phyloP scores from a whole-genome alignment of 2,797 vertebrate genomes.

The Coluber constrictor region DNA sequence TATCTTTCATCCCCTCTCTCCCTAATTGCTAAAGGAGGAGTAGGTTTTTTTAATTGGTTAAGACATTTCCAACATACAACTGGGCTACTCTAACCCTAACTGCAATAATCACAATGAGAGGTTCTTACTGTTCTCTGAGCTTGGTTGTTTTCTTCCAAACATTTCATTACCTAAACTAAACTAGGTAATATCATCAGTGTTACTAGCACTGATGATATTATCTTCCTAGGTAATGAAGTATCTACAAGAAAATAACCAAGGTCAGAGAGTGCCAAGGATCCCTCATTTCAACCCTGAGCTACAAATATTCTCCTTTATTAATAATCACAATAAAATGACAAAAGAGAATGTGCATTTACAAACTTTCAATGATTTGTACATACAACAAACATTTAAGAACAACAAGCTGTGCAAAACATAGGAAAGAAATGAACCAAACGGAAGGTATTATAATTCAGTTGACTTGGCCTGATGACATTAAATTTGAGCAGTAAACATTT shows the following conservation, averaged over 20 bases:
- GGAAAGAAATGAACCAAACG: not conserved
- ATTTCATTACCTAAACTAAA: not conserved
- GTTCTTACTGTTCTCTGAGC: not conserved
- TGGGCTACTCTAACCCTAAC: not conserved
- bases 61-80: not conserved
- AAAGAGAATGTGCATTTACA: not conserved
- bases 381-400: not conserved
- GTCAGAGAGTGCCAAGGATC: no score
- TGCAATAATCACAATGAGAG: not conserved
- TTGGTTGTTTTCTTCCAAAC: not conserved
- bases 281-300: not conserved
- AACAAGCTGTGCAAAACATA: not conserved
- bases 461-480: not conserved
- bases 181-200: not conserved
- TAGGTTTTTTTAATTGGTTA: not conserved
- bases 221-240: not conserved
- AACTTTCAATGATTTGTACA: not conserved
- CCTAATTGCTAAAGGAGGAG: not conserved
- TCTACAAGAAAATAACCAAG: not conserved
- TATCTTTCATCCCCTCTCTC: not conserved
- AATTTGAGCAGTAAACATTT: not conserved
- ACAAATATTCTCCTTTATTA: not conserved
- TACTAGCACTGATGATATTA: not conserved
- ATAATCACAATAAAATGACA: not conserved
- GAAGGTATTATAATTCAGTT: not conserved